Evolutionary conservation across 2,113 vertebrate species (phyloP).

Genomic region (Aphyosemion australe): DNA sequence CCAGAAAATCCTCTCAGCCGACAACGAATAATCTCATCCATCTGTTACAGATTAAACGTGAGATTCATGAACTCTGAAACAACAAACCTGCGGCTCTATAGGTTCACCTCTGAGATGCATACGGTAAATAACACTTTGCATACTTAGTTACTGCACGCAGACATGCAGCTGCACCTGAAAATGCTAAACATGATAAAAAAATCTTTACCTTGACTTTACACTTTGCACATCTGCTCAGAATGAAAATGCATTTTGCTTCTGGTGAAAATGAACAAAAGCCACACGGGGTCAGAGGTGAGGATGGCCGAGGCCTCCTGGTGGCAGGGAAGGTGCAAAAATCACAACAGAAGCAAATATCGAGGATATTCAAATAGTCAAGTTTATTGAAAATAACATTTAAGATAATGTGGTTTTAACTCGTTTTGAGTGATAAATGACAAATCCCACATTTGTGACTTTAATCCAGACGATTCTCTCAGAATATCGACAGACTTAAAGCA

Average conservation of each 20-base stretch:
- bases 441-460: constrained; percentile 1
- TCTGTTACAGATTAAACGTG: background rate
- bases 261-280: background rate
- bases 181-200: background rate
- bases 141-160: background rate
- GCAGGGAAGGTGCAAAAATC: background rate
- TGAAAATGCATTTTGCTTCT: background rate
- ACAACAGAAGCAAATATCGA: background rate
- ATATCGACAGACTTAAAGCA: background rate
- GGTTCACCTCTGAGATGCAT: background rate
- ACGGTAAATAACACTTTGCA: constrained; percentile 8
- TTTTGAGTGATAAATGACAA: background rate
- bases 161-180: background rate
- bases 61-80: constrained; percentile 2
- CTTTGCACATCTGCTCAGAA: background rate
- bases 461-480: background rate
- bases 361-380: constrained; percentile 6
- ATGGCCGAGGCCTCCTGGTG: constrained; percentile 51
- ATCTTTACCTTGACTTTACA: background rate
- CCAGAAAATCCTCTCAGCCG: background rate
- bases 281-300: constrained; percentile 19
- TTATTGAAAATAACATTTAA: constrained; percentile 43
- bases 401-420: constrained; percentile 4
- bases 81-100: background rate
- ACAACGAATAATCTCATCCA: background rate